Base-by-base conservation (phyloP, 2,113 vertebrate species). In the Atlantisia rogersi region DNA sequence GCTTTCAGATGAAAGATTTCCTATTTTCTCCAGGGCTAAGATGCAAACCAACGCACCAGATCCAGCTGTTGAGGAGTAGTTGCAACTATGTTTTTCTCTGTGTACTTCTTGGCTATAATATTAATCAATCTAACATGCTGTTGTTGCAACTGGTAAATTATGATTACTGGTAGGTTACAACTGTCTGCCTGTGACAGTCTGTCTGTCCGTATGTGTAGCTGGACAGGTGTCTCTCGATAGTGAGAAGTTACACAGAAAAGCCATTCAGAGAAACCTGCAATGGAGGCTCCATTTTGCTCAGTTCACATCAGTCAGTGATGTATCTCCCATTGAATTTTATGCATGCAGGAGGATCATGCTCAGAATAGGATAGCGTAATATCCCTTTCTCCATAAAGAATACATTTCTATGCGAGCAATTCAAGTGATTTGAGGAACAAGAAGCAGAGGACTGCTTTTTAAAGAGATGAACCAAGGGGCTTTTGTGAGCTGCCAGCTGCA, bases 401-500 rank as follows among this genome's bases (percentile, higher is more conserved):
- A 18, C 3, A 2, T 91, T 93, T 93, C 71, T 93, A 0, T 92
- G 71, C 59, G 56, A 95, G 90, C 55, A 85, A 67, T 94, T 90
- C 31, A n/a, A 91, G 60, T 75, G 64, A 86, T 94, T 86, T 71
- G 60, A 92, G 76, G 74, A 95, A 94, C 40, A 90, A 95, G 84
- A 85, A 94, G 58, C 84, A 92, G 93, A 96, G 44, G 37, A 31
- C 75, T 88, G 82, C 69, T 82, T 92, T 80, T 81, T 70, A 46
- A 81, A 77, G 73, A 73, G 59, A 73, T 67, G 76, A 89, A 94
- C 85, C 37, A 52, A 85, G 42, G 74, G 63, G 79, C 87, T 92
- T 96, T 95, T 96, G 55, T 96, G 71, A 93, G 85, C 68, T 88
- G 75, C 84, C 96, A 95, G 94, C 96, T 97, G 96, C 82, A 46